Conservation (phyloP, 2,113 vertebrate species). For the Coregonus clupeaformis region DNA sequence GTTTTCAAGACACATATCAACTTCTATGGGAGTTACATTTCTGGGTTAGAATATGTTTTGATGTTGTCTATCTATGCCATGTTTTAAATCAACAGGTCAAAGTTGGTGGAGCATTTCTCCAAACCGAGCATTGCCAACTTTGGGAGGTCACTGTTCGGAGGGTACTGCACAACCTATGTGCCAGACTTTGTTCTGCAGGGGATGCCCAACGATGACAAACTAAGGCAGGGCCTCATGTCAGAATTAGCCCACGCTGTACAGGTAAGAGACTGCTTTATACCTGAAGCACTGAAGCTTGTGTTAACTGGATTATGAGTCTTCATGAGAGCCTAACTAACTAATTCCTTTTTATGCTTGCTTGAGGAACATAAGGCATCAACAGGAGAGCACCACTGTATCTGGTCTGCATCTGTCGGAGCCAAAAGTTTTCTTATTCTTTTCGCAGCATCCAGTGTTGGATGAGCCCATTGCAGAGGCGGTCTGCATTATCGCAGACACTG, state of each 20-base stretch:
- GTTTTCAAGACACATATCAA: neutral
- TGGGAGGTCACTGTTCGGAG: conserved; percentile 92
- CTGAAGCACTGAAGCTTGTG: too few relatives aligned
- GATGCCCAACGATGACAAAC: conserved; percentile 88
- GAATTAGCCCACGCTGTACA: conserved; percentile 95
- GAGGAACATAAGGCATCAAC: too few relatives aligned
- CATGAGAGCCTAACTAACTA: too few relatives aligned
- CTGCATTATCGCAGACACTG: conserved; percentile 97
- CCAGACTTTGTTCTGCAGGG: conserved; percentile 98
- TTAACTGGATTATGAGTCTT: too few relatives aligned
- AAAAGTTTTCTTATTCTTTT: conserved; percentile 14
- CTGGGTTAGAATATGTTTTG: neutral
- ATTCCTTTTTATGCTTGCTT: too few relatives aligned
- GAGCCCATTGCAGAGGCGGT: conserved; percentile 98
- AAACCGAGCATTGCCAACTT: conserved; percentile 96
- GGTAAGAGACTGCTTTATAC: conserved; percentile 71
- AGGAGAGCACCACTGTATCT: neutral
- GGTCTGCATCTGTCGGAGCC: neutral
- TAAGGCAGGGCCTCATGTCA: conserved; percentile 86
- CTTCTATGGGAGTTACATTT: neutral
- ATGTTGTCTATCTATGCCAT: neutral
- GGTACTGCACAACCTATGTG: conserved; percentile 94
- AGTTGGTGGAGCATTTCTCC: conserved; percentile 90
- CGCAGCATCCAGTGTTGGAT: conserved; percentile 93
- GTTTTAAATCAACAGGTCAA: conserved; percentile 75